Conservation (phyloP, 37 sponge, comb jelly and placozoan species). For the Cliona cf. orientalis region DNA sequence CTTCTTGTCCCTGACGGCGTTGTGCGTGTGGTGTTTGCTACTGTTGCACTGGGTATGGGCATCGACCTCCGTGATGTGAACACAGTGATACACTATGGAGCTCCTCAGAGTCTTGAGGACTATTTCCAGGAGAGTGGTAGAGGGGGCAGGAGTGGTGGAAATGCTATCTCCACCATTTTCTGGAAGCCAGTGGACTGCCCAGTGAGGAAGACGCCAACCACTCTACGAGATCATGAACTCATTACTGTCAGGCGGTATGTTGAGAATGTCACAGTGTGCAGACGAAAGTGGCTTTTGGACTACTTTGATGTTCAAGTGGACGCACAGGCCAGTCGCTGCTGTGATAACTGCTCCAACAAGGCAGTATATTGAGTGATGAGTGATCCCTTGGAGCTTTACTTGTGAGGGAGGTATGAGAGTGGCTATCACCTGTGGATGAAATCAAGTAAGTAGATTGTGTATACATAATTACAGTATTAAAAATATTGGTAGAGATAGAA, state of each 20-base stretch:
- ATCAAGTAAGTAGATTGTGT: too few relatives aligned
- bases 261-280: constrained; percentile 19
- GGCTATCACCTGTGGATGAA: too few relatives aligned
- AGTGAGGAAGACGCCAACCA: not conserved
- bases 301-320: too few relatives aligned
- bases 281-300: constrained; percentile 22
- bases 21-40: constrained; percentile 64
- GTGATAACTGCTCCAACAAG: too few relatives aligned
- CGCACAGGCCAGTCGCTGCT: too few relatives aligned
- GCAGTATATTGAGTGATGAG: too few relatives aligned
- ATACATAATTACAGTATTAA: too few relatives aligned
- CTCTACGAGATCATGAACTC: not conserved
- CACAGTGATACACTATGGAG: constrained; percentile 53
- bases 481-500: too few relatives aligned
- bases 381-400: too few relatives aligned
- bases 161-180: constrained; percentile 31
- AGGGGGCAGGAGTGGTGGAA: constrained; percentile 23
- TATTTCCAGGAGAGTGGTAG: constrained; percentile 39
- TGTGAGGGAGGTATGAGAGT: too few relatives aligned
- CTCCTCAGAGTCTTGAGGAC: constrained; percentile 44
- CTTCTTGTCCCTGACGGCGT: constrained; percentile 31
- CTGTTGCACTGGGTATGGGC: constrained; percentile 64
- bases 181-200: constrained; percentile 48
- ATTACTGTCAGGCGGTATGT: constrained; percentile 25
- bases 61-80: constrained; percentile 33